Base-by-base conservation (phyloP, 2,113 vertebrate species). In the Tor tambroides region DNA sequence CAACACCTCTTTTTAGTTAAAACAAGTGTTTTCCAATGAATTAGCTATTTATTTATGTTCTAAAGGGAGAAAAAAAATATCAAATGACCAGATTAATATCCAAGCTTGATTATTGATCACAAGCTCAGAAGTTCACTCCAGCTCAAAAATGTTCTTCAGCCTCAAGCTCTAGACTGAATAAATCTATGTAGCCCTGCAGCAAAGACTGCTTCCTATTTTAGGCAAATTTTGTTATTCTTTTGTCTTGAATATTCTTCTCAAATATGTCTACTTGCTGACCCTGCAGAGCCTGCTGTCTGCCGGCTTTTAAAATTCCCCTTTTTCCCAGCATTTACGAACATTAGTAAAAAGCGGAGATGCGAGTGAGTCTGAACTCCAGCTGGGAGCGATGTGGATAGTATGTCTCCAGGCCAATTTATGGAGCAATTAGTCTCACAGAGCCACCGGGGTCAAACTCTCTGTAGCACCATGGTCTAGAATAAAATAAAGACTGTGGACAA, bases 401-500 rank as follows among this genome's bases (percentile, higher is more conserved):
- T 74, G 63, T 86, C 54, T 78, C 46, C 61, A 41, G 79, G 84
- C 43, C 80, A 91, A 91, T 89, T 88, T 88, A 89, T 79, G 43
- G 78, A 77, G 88, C 84, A 88, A 89, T 88, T 89, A 89, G 86
- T 85, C 76, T 80, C 7, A 72, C 35, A 46, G 80, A 85, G 79
- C 63, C 30, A 79, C 26, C 56, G 1, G 26, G 86, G 88, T 86
- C 86, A 88, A 72, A 46, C 71, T 56, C 11, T 71, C 21, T 19
- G 74, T 67, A 86, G 76, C 84, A 23, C 75, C 6, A n/a, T 10
- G 19, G 19, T 49, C n/a, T 80, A 35, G 71, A 77, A 80, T 67
- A 69, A 74, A 56, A 85, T 76, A 78, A 49, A 67, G 76, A 85
- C 61, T 85, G 23, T 38, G 80, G 26, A 83, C 80, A 83, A 49